A percentile compares a stretch with the other conserved stretches of the same genome.
Evolutionary conservation across 2,797 vertebrate genomes (phyloP).

Genomic region (Rhodeus uyekii): DNA sequence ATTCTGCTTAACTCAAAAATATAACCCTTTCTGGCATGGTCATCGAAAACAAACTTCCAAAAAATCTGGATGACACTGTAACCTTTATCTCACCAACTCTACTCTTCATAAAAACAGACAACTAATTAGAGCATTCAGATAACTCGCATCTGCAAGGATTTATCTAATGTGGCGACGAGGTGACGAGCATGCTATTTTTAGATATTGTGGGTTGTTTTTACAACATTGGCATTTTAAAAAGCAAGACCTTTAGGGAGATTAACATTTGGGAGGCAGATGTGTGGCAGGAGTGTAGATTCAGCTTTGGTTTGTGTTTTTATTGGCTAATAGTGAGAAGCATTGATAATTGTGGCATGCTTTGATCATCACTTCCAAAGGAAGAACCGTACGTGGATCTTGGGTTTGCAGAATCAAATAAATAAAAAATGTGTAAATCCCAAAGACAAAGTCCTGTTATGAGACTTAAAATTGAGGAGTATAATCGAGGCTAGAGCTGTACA

Average conservation of each 20-base stretch:
- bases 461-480: neutral
- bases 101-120: constrained; percentile 46
- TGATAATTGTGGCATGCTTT: constrained; percentile 6
- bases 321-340: neutral
- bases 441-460: neutral
- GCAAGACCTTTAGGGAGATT: constrained; percentile 40
- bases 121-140: constrained; percentile 38
- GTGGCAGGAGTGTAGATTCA: constrained; percentile 1
- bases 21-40: constrained; percentile 59
- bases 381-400: neutral
- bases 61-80: constrained; percentile 54
- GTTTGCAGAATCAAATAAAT: neutral
- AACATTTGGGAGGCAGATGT: constrained; percentile 53
- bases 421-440: neutral
- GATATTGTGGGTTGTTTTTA: constrained; percentile 29
- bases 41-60: neutral
- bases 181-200: constrained; percentile 45
- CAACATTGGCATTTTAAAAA: constrained; percentile 45
- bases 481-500: neutral
- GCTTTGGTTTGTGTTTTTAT: neutral
- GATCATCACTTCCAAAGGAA: neutral
- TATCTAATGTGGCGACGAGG: constrained; percentile 37
- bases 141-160: constrained; percentile 20
- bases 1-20: constrained; percentile 52
- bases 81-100: constrained; percentile 69